Base-by-base conservation (phyloP, 2,888 invertebrate genomes). In the Drosophila demipolita region DNA sequence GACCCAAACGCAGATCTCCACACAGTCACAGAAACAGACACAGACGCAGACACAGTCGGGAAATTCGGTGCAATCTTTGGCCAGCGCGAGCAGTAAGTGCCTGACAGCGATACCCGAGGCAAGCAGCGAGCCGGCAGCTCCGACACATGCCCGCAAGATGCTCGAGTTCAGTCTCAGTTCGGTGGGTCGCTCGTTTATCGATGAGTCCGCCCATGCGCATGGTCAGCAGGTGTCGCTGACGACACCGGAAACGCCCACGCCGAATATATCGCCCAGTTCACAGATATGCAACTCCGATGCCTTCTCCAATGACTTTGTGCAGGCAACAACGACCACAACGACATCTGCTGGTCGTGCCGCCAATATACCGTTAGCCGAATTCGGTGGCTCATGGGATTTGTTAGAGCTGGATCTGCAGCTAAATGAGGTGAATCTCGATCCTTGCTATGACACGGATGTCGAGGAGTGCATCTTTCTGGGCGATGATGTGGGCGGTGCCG, bases 231-330 rank as follows among this genome's bases (percentile, higher is more conserved):
- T 76, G 26, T 92, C 93, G 15, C 80, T 93, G 55, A 93, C 93
- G 83, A 96, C 96, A 6, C 96, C 96, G 11, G 96, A 96, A 83
- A 96, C 96, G 5, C 96, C 96, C 29, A 91, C 92, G 29, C 95
- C 96, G 20, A 96, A 96, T 90, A 94, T 96, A 20, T 94, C 94
- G 55, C 94, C 94, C 62, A 91, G 93, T 20, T 95, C 92, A 38
- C 89, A 90, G 78, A 73, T 32, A 92, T 95, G 75, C 82, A 86
- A 83, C 17, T 95, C 95, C 3, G 95, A 95, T 91, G 94, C 95
- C 11, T 95, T 95, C 83, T 95, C 95, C 48, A 95, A 95, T 49
- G 95, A 95, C 91, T 95, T 95, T 87, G 95, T 95, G 63, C 87
- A 87, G 42, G 75, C 75, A 49, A 52, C 71, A 26, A 17, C 35